Evolutionary conservation across 53 echinoderm and acorn worm genomes (phyloP), one percentile per base, ranked within the genome.

Genomic region (Paracentrotus lividus): DNA sequence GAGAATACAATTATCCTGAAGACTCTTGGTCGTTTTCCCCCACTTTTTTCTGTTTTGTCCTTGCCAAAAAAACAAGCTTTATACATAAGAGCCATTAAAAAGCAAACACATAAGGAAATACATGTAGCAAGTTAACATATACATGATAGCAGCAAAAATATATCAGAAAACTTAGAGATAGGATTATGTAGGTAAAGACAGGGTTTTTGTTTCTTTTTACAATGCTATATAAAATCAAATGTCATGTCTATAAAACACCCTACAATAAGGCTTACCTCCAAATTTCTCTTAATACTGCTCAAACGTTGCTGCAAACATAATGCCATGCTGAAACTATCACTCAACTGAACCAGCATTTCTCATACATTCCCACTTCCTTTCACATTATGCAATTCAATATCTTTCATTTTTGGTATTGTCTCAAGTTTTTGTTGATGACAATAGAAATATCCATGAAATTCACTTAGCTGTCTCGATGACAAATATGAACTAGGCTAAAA

Each of bases 91-190:
- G 55, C 36, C 55, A 57, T 54, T 87, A 56, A 87, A 86, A 85
- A 87, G 33, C 87, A 87, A 56, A 29, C 87, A 87, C 87, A 87
- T 57, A 87, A 21, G 55, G 55, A 87, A 87, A 87, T 55, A 87
- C 55, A 34, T 87, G 31, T 85, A 81, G 47, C 81, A 81, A 81
- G 81, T 45, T 47, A 45, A 81, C 47, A 81, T 81, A 34, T 24
- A 47, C 13, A 81, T n/a, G 8, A 44, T 6, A 81, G 81, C 44
- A 81, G 81, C 10, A 47, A 45, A 47, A 81, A 26, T 8, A 81
- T 81, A 49, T 26, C 26, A 49, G 8, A 38, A 47, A 45, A 81
- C 44, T 47, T 23, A n/a, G 4, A 47, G n/a, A 26, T 81, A 81
- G 81, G 18, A 15, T 57, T 20, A 57, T 20, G 20, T 10, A 3